Base-by-base conservation (phyloP, 1,140 invertebrate species). In the Lucilia cuprina region DNA sequence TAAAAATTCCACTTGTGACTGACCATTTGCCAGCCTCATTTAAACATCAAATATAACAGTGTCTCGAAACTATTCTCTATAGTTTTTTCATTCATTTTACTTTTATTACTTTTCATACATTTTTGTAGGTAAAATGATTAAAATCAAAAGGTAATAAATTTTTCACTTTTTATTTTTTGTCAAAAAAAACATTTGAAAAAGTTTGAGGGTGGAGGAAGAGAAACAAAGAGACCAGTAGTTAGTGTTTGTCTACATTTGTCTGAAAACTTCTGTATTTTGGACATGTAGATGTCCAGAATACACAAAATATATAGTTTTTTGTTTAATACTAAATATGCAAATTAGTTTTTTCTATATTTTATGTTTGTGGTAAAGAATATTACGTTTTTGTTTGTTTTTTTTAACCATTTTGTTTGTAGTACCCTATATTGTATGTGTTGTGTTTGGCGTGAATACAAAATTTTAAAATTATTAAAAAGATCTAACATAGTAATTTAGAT, bases 71-170 rank as follows among this genome's bases (percentile, higher is more conserved):
- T 55, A 4, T 13, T 55, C 7, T 14, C 21, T 21, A 70, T 70
- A 9, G 21, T 70, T 70, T 70, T 21, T 70, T 21, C 9, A 12
- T 25, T 70, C n/a, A 8, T 70, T 70, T 70, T 70, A n/a, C 65
- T 70, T 70, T 70, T 70, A 70, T 70, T 70, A 70, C 65, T 80
- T 80, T 80, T 80, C 77, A 49, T 80, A 80, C 21, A 80, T 80
- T 49, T 49, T 70, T 60, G 55, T n/a, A 80, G 77, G 41, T 10
- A 80, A 80, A 80, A 50, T 80, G 77, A 80, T 80, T 80, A 80
- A 80, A 80, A 80, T 80, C 77, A 80, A 80, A 80, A 80, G 21
- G 77, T 80, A 80, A 80, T 80, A 80, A 80, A 80, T 80, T 80
- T 80, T 80, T 80, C 77, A 80, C 41, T 49, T 80, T 80, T 80